Conservation (phyloP, 2,888 invertebrate species). For the Globia sparganii region DNA sequence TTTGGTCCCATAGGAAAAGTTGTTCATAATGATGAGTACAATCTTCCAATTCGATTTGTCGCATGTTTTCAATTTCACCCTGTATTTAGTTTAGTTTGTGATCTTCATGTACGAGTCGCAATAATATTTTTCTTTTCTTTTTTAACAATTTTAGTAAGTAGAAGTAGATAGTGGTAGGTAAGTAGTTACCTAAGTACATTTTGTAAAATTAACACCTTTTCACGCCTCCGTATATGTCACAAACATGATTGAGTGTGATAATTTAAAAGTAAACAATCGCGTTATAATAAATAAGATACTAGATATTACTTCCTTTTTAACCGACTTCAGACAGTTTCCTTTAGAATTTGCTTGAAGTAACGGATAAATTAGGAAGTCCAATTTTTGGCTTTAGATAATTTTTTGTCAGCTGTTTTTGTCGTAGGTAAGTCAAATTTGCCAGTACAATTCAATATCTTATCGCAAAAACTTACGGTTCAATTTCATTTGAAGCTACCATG, state of each 20-base stretch:
- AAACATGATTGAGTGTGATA: conserved; percentile 28
- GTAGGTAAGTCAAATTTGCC: background rate
- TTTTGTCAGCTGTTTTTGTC: background rate
- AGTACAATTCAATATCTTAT: background rate
- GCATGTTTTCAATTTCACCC: too few species aligned
- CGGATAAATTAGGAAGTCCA: background rate
- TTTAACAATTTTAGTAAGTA: background rate
- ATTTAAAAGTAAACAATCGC: conserved; percentile 33
- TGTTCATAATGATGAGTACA: too few species aligned
- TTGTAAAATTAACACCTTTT: conserved; percentile 40
- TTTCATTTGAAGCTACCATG: background rate
- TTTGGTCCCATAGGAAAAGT: too few species aligned
- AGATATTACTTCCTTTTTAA: background rate
- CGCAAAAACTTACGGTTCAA: background rate
- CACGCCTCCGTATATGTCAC: conserved; percentile 28
- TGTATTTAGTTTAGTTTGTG: too few species aligned
- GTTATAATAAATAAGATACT: background rate
- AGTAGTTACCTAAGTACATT: background rate
- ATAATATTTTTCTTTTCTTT: too few species aligned
- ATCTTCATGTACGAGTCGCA: too few species aligned
- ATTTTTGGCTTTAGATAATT: background rate
- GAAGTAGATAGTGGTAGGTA: background rate
- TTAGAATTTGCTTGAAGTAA: background rate
- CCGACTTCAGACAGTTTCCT: too few species aligned
- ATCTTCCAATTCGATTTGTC: too few species aligned